These are phyloP conservation scores for Caranx melampygus DNA, from an alignment of 2,113 vertebrate genomes.

Conservation along the genomic window DNA sequence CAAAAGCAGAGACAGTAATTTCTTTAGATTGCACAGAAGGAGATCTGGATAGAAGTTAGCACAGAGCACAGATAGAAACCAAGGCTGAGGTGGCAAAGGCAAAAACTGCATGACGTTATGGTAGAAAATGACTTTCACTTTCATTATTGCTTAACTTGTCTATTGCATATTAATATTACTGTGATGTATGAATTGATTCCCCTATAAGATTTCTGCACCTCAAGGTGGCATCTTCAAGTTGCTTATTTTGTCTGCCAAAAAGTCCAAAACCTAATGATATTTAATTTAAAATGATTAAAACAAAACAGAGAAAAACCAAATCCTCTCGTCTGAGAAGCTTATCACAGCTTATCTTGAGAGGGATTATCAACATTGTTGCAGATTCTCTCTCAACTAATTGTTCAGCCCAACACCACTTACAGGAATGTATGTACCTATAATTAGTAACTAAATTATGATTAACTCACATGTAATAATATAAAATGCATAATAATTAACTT, in stretches of 20 bases:
- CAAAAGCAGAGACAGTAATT: background rate
- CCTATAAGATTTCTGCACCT: background rate
- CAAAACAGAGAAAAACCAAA: background rate
- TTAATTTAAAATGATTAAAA: background rate
- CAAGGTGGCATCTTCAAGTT: background rate
- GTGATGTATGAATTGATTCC: background rate
- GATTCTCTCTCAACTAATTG: background rate
- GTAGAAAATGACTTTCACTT: background rate
- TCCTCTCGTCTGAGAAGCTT: background rate
- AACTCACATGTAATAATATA: conserved; percentile 4
- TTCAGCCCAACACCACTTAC: background rate
- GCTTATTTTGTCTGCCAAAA: background rate
- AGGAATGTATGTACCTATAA: background rate
- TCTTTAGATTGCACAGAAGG: background rate
- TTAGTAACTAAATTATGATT: background rate
- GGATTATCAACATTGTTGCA: background rate
- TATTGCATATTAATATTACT: background rate
- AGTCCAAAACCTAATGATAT: background rate
- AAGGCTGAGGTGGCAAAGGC: background rate
- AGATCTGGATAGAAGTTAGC: background rate
- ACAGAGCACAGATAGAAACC: background rate
- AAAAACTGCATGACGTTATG: background rate
- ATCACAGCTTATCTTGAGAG: background rate
- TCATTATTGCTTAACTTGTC: background rate
- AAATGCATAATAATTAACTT: conserved; percentile 2